These are phyloP conservation scores for Polyommatus iphigenia DNA, from an alignment of 2,888 invertebrate species.

Conservation along the genomic window DNA sequence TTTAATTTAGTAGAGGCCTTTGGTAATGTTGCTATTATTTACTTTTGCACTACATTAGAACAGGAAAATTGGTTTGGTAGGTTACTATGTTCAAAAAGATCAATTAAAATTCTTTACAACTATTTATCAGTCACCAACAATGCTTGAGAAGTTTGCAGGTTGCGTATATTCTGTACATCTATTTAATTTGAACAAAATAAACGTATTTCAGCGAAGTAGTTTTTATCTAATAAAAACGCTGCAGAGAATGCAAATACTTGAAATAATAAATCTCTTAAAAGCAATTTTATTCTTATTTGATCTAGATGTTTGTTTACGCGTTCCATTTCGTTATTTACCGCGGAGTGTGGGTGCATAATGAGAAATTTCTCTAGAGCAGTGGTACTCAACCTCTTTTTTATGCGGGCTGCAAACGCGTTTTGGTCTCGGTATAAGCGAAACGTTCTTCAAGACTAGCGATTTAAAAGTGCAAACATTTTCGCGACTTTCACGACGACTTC, in stretches of 20 bases:
- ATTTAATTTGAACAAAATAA: background rate
- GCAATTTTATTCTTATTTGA: slow-evolving; percentile 10
- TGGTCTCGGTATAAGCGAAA: too few relatives aligned
- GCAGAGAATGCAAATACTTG: background rate
- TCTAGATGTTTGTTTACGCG: slow-evolving; percentile 1
- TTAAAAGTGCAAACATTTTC: too few relatives aligned
- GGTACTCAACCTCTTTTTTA: too few relatives aligned
- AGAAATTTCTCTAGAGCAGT: background rate
- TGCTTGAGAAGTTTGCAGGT: too few relatives aligned
- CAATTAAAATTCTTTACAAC: background rate
- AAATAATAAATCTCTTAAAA: background rate
- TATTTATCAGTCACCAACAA: too few relatives aligned
- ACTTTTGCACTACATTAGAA: too few relatives aligned
- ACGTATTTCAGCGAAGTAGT: too few relatives aligned
- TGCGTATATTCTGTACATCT: too few relatives aligned
- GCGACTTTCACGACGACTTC: too few relatives aligned
- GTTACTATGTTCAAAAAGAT: background rate
- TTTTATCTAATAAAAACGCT: background rate
- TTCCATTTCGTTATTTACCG: slow-evolving; percentile 1
- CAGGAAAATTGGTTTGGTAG: background rate
- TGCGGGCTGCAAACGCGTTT: too few relatives aligned
- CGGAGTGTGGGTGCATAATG: slow-evolving; percentile 9
- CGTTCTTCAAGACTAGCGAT: too few relatives aligned
- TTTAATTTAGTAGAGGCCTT: background rate
- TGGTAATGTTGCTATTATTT: background rate